Base-by-base conservation (phyloP, 2,797 vertebrate genomes). In the Benthosema pterotum region DNA sequence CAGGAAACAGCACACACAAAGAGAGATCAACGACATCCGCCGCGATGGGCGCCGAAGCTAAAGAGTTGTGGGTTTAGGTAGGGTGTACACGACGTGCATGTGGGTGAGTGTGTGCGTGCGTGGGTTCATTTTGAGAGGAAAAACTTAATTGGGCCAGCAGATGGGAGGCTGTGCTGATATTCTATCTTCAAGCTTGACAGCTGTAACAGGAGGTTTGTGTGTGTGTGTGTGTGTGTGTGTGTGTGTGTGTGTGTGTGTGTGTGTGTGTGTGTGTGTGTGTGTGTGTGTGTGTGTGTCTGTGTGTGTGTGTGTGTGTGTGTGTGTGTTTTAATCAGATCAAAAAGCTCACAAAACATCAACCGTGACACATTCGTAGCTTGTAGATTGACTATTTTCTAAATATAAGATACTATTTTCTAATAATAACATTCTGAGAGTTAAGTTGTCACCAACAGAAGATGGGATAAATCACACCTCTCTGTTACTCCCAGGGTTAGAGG, bases 101-200 rank as follows among this genome's bases (percentile, higher is more conserved):
- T 9, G 19, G 46, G n/a, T 42, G 28, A 42, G 17, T 7, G 56
- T 16, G 13, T 17, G 61, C 14, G n/a, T 25, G 9, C 14, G 18
- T 16, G 15, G 46, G 58, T 63, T 63, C 16, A 43, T 51, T 50
- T 14, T 4, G 11, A 48, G 16, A 60, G 12, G 45, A 53, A 42
- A n/a, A 38, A 19, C 32, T 71, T 16, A 46, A 55, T 45, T 5
- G 14, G 2, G 15, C 15, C 66, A 70, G 67, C 87, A 87, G 86
- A 82, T 83, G 86, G 83, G 70, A 14, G 51, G 66, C 72, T 57
- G 64, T 4, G 50, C 52, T 54, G 87, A 79, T 42, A 85, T 67
- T 70, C 60, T 32, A 76, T 58, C 66, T 79, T 42, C 5, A 14
- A 57, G 60, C 42, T 0, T 1, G 53, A 71, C 65, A 71, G 77